Evolutionary conservation across 2,113 vertebrate species (phyloP).

Genomic region (Mola mola): DNA sequence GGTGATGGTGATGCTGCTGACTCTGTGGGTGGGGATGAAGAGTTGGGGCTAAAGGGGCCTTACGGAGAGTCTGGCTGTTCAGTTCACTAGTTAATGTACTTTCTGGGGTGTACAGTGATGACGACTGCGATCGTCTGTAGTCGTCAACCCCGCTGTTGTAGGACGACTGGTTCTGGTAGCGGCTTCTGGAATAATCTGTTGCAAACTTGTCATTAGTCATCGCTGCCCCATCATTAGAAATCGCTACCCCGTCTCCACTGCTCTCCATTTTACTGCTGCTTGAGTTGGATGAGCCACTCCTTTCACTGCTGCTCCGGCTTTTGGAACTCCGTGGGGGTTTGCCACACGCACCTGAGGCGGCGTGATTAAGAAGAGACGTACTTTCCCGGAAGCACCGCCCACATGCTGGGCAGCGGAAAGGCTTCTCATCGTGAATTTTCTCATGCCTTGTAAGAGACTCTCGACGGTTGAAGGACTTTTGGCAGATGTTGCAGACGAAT

Average conservation of each 20-base stretch:
- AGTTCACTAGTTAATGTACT: conserved; percentile 67
- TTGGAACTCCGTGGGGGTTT: conserved; percentile 77
- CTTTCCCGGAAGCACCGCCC: conserved; percentile 91
- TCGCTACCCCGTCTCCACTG: conserved; percentile 26
- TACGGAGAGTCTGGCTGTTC: conserved; percentile 77
- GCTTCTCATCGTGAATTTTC: conserved; percentile 90
- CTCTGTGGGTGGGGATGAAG: conserved; percentile 83
- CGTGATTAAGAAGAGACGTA: conserved; percentile 90
- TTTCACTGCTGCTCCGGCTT: conserved; percentile 7
- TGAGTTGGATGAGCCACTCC: conserved; percentile 6
- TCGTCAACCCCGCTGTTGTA: conserved; percentile 73
- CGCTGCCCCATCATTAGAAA: conserved; percentile 39
- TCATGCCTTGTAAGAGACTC: conserved; percentile 92
- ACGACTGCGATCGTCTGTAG: conserved; percentile 72
- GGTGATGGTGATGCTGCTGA: conserved; percentile 77
- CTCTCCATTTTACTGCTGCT: conserved; percentile 71
- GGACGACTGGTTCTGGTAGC: conserved; percentile 73
- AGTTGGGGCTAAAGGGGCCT: conserved; percentile 83
- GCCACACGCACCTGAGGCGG: conserved; percentile 85
- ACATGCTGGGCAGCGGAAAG: conserved; percentile 89
- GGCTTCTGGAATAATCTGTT: conserved; percentile 76
- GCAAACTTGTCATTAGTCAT: conserved; percentile 75
- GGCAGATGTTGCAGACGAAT: conserved; percentile 87
- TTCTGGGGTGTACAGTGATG: conserved; percentile 74
- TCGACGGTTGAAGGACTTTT: conserved; percentile 91